Evolutionary conservation across 1,140 invertebrate species (phyloP).

Genomic region (Drosophila quadrilineata): DNA sequence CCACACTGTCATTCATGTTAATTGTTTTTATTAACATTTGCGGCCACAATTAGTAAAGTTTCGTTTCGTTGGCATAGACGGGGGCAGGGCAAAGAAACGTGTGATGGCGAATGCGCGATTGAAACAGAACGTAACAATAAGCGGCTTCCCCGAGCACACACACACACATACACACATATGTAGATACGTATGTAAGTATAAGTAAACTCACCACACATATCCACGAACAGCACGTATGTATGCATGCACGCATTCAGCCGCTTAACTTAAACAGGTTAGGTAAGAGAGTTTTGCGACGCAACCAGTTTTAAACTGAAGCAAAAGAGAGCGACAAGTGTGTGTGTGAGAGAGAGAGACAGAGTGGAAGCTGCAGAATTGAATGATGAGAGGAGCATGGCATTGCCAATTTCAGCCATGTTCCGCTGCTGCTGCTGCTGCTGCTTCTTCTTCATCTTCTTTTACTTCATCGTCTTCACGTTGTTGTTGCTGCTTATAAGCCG

Average conservation of each 20-base stretch:
- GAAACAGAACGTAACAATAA: constrained; percentile 32
- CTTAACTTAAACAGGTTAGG: constrained; percentile 20
- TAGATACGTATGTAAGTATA: no score
- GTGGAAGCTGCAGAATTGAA: background rate
- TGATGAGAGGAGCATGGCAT: constrained; percentile 5
- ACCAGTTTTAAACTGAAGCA: constrained; percentile 34
- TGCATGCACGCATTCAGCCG: background rate
- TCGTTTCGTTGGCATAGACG: no score
- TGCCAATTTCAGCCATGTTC: constrained; percentile 36
- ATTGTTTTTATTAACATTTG: constrained; percentile 40
- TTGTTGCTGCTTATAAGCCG: constrained; percentile 2
- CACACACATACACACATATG: background rate
- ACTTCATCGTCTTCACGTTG: background rate
- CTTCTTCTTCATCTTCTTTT: background rate
- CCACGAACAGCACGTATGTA: no score
- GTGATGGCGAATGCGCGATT: background rate
- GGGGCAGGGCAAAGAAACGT: constrained; percentile 15
- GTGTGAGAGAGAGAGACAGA: background rate
- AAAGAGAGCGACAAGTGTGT: constrained; percentile 16
- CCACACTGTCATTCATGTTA: constrained; percentile 3
- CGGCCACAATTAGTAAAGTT: constrained; percentile 27
- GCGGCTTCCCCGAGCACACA: constrained; percentile 40
- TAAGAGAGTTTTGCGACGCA: background rate
- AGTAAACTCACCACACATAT: no score
- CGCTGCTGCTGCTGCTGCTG: background rate